Conservation (phyloP, 2,888 invertebrate species). For the Drosophila aldrichi region DNA sequence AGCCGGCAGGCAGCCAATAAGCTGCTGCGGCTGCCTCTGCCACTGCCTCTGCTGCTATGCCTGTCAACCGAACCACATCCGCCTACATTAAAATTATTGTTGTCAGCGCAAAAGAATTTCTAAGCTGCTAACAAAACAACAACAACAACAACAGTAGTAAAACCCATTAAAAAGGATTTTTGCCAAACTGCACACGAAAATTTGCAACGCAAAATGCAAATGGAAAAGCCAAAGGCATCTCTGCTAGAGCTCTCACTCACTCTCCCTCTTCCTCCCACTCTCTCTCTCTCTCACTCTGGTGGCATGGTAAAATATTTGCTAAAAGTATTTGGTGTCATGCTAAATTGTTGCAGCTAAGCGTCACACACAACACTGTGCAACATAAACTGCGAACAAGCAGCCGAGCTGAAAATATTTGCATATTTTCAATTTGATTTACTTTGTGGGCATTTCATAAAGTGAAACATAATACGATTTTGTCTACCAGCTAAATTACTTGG, state of each 20-base stretch:
- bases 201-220: constrained; percentile 27
- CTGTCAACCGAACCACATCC: constrained; percentile 7
- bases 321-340: constrained; percentile 41
- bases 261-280: too few species aligned
- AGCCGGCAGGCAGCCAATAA: constrained; percentile 10
- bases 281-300: too few species aligned
- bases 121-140: constrained; percentile 49
- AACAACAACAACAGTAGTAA: constrained; percentile 17
- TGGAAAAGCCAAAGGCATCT: constrained; percentile 16
- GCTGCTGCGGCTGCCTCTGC: too few species aligned
- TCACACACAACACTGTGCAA: constrained; percentile 1
- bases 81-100: constrained; percentile 49
- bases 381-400: not conserved
- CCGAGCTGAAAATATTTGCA: constrained; percentile 6
- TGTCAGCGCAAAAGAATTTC: constrained; percentile 63
- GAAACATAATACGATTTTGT: not conserved
- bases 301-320: constrained; percentile 7
- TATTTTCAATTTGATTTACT: constrained; percentile 4
- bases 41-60: constrained; percentile 17
- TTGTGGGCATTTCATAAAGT: constrained; percentile 4
- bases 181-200: constrained; percentile 33
- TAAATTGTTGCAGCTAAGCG: constrained; percentile 29
- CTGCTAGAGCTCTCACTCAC: not conserved
- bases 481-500: not conserved
- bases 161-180: constrained; percentile 55